Base-by-base conservation (phyloP, 2,113 vertebrate species). In the Brachirus orientalis region DNA sequence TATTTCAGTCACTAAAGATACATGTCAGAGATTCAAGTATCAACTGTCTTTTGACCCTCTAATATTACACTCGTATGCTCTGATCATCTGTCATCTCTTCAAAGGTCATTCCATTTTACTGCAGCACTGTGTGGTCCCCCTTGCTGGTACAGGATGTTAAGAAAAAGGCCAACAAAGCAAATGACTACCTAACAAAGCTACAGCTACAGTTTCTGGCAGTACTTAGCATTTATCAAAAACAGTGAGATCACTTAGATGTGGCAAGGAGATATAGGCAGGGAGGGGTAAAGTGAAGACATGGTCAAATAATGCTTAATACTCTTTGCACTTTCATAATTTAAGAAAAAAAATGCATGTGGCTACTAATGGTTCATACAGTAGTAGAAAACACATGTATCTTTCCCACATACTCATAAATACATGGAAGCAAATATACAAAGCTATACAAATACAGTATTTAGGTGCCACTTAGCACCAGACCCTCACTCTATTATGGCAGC, bases 111-210 rank as follows among this genome's bases (percentile, higher is more conserved):
- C 48, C 65, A 72, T 80, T 74, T 79, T 66, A 36, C 70, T 70
- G 66, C 64, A 72, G 63, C 75, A 57, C 74, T 88, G 89, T 87
- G 89, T 87, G 89, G 87, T 90, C 87, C 35, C 55, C 22, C 50
- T 54, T 75, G 48, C 71, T 48, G n/a, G 65, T 38, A 75, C 74
- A 82, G 75, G 80, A 85, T 71, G 77, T 67, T 8, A 45, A 69
- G 58, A 75, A 87, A 64, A 63, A 77, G 74, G 52, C 63, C 54
- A 38, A 77, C 44, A 70, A 57, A 87, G 73, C 72, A 75, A 86
- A 90, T 82, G 66, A 87, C 79, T 82, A 72, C 80, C 76, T 82
- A 57, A 75, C 75, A 83, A 44, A 65, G 79, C 76, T 60, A 68
- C 37, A 79, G 80, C 80, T 45, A 68, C n/a, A n/a, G n/a, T n/a